Percentiles rank a stretch among this genome's conserved stretches.
These are phyloP conservation scores for Charaxes varanes DNA, from an alignment of 1,140 invertebrate genomes.

Conservation along the genomic window DNA sequence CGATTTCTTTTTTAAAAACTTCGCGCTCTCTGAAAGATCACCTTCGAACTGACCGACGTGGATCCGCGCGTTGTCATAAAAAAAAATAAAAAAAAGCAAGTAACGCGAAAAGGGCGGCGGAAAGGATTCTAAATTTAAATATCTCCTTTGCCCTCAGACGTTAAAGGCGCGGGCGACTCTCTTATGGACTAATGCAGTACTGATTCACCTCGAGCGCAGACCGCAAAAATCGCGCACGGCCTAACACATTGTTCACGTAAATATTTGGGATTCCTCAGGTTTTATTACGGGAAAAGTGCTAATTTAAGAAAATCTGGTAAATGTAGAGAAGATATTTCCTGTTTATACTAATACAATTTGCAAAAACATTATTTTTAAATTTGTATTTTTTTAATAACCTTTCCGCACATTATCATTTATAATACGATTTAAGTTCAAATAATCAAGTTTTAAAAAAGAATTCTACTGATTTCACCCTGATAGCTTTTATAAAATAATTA, in stretches of 20 bases:
- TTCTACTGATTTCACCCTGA: too few relatives aligned
- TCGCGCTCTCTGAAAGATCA: constrained; percentile 13
- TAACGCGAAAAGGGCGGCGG: constrained; percentile 30
- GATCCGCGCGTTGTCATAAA: constrained; percentile 25
- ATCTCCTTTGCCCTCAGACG: constrained; percentile 41
- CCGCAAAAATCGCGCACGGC: constrained; percentile 55
- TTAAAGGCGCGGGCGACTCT: constrained; percentile 54
- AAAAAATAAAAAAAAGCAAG: constrained; percentile 33
- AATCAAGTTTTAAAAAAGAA: too few relatives aligned
- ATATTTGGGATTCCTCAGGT: constrained; percentile 35
- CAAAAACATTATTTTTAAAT: not conserved
- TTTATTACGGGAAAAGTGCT: constrained; percentile 5
- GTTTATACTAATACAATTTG: not conserved
- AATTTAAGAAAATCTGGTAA: not conserved
- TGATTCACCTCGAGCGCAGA: constrained; percentile 59
- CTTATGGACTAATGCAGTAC: constrained; percentile 65
- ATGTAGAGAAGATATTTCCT: too few relatives aligned
- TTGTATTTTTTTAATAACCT: too few relatives aligned
- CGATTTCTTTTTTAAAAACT: not conserved
- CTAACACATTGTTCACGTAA: constrained; percentile 62
- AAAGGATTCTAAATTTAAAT: constrained; percentile 64
- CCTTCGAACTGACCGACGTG: constrained; percentile 32
- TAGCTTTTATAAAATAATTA: too few relatives aligned
- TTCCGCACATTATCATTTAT: too few relatives aligned
- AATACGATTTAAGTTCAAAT: too few relatives aligned